Base-by-base conservation (phyloP, 2,797 vertebrate genomes). In the Anguilla anguilla region DNA sequence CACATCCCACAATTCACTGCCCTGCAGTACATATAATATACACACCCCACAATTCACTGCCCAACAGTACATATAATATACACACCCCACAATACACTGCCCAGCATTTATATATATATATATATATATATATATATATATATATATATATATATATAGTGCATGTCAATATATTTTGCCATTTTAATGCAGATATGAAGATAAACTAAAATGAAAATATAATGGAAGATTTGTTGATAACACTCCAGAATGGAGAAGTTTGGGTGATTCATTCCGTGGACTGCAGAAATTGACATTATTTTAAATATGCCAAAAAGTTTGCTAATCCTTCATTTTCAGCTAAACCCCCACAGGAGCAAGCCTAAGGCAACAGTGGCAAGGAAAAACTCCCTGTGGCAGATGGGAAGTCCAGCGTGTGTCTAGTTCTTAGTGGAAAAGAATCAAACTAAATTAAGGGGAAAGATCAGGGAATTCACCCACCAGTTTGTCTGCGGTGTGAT, bases 21-120 rank as follows among this genome's bases (percentile, higher is more conserved):
- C 22, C 2, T 28, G 5, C 6, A n/a, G 28, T 87, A 86, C 13
- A 69, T 57, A 74, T 57, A 9, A 82, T 6, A 92, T 88, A 84
- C 22, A 25, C 6, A 64, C 4, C 22, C 22, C 11, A 22, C 19
- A 64, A 64, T n/a, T 5, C 19, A 64, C 61, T 22, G 61, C 3
- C 61, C 4, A 9, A 3, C 22, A 64, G 19, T 25, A 55, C 53
- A 55, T 55, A 55, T 15, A 55, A 22, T 64, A 64, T 64, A 64
- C 61, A 64, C 61, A 64, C 11, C 53, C 61, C 4, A 64, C 25
- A 25, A 64, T 61, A 81, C 53, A 88, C 72, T 79, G 13, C n/a
- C 67, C n/a, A 77, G 22, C 31, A 43, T 15, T n/a, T 5, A 55
- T 55, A 55, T 55, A 55, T 10, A 81, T 9, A 81, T 22, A 11